Percentiles rank a stretch among this genome's conserved stretches.
These are phyloP conservation scores for Eupelmus urozonus DNA, from an alignment of 2,888 invertebrate species.

Conservation along the genomic window DNA sequence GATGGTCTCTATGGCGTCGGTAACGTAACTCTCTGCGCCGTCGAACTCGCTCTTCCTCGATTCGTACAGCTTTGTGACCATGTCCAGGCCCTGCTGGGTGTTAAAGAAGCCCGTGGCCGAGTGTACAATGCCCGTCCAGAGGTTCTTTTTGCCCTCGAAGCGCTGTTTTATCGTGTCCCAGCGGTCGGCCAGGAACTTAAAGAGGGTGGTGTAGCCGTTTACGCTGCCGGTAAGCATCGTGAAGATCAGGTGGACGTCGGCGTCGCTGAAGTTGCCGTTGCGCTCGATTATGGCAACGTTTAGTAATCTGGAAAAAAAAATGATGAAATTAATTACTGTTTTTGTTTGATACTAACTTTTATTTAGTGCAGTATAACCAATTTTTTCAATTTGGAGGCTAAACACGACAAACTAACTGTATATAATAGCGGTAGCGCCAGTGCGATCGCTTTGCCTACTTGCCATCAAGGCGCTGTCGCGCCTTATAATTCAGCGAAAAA, in stretches of 20 bases:
- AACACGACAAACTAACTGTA: too few relatives aligned
- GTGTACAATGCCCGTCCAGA: conserved; percentile 88
- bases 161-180: conserved; percentile 85
- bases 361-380: too few relatives aligned
- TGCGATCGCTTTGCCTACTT: too few relatives aligned
- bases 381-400: too few relatives aligned
- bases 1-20: conserved; percentile 85
- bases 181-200: conserved; percentile 84
- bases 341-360: too few relatives aligned
- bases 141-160: conserved; percentile 83
- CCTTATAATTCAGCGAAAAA: too few relatives aligned
- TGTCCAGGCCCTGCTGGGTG: conserved; percentile 85
- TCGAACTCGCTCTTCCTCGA: conserved; percentile 84
- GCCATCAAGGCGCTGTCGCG: too few relatives aligned
- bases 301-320: too few relatives aligned
- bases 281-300: conserved; percentile 85
- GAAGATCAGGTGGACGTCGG: conserved; percentile 86
- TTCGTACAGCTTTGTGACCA: conserved; percentile 83
- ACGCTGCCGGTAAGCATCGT: conserved; percentile 86
- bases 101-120: conserved; percentile 87
- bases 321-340: too few relatives aligned
- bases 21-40: conserved; percentile 85
- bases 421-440: too few relatives aligned
- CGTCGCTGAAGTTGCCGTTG: conserved; percentile 87
- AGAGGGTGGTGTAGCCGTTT: conserved; percentile 85